Conservation (phyloP, 2,797 vertebrate species). For the Xyrichtys novacula region DNA sequence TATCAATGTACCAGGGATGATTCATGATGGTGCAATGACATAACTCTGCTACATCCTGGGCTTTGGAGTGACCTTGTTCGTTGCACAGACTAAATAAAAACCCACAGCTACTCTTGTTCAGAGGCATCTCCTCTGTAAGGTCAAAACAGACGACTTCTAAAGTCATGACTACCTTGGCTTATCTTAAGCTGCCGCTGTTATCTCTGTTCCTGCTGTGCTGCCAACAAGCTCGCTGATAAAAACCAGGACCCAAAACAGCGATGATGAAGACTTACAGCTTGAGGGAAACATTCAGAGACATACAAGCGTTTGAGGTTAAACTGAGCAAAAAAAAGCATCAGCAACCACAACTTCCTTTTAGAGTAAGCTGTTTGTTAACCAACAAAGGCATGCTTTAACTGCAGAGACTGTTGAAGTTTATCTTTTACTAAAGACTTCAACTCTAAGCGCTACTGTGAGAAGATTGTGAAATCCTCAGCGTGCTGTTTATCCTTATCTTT, state of each 20-base stretch:
- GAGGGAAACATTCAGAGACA: conserved; percentile 1
- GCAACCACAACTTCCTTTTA: conserved; percentile 2
- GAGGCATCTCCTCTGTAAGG: background rate
- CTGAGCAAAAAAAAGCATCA: background rate
- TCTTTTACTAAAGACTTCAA: background rate
- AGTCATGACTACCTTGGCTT: conserved; percentile 9
- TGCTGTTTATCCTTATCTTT: background rate
- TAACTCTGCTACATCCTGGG: conserved; percentile 4
- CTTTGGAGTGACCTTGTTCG: conserved; percentile 35
- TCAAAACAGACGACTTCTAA: conserved; percentile 17
- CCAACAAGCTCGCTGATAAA: conserved; percentile 39
- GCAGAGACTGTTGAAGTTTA: background rate
- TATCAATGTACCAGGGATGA: conserved; percentile 1
- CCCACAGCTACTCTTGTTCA: background rate
- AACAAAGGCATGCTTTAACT: background rate
- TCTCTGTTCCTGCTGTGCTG: conserved; percentile 25
- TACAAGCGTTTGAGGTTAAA: conserved; percentile 6
- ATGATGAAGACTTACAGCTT: background rate
- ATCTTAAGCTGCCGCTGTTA: conserved; percentile 24
- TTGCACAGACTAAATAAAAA: background rate
- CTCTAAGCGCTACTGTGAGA: background rate
- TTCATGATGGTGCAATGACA: background rate
- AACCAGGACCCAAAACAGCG: conserved; percentile 8
- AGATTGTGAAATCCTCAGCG: background rate
- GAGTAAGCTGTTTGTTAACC: background rate